phyloP scores from a whole-genome alignment of 2,888 invertebrate genomes.

The Gastracanthus pulcherrimus region DNA sequence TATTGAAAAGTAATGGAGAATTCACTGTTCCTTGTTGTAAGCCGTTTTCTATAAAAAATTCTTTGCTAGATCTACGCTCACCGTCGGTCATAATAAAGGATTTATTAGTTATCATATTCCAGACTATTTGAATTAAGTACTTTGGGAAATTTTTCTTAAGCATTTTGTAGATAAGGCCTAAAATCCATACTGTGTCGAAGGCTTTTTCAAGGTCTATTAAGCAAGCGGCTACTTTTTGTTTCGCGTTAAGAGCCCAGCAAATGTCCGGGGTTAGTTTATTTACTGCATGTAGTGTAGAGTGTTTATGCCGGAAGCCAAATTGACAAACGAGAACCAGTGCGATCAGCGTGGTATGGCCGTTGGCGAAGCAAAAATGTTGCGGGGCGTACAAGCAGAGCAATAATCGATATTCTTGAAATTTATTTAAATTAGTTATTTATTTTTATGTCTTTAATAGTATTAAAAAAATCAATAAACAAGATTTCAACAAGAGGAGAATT shows the following conservation, averaged over 20 bases:
- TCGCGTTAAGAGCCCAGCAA: conserved; percentile 25
- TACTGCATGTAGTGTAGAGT: conserved; percentile 58
- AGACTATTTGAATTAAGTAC: conserved; percentile 37
- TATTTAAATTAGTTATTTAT: no score
- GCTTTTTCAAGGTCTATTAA: conserved; percentile 55
- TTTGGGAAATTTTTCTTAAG: conserved; percentile 46
- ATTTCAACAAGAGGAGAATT: no score
- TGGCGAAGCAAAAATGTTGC: no score
- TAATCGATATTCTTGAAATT: no score
- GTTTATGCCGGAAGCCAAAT: conserved; percentile 57
- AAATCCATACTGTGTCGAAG: no score
- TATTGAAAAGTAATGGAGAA: no score
- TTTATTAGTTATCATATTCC: conserved; percentile 48
- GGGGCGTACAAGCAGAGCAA: no score
- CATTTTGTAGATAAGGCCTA: conserved; percentile 52
- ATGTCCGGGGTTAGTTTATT: conserved; percentile 42
- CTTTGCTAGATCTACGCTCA: background rate
- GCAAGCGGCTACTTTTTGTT: conserved; percentile 39
- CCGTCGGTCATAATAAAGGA: conserved; percentile 25
- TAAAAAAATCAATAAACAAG: no score
- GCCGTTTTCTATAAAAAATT: conserved; percentile 30
- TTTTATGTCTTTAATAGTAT: no score
- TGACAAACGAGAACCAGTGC: no score
- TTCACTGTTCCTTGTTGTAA: conserved; percentile 41
- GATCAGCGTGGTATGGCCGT: no score